Conservation (phyloP, 2,888 invertebrate species). For the Watsonalla cultraria region DNA sequence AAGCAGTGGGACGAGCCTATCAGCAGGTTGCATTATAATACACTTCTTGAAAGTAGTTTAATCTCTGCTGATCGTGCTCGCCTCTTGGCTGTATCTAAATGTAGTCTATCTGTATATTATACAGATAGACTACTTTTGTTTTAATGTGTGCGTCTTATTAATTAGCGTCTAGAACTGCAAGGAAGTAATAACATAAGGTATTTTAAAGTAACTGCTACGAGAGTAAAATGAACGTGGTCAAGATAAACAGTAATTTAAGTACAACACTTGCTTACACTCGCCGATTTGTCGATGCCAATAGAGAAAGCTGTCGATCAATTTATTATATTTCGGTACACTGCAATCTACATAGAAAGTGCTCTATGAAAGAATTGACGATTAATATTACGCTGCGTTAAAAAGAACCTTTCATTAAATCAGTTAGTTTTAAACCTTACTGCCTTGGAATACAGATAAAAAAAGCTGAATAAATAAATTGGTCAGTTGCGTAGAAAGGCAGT, state of each 20-base stretch:
- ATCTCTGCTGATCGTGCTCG: too few species aligned
- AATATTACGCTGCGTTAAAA: constrained; percentile 12
- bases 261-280: constrained; percentile 9
- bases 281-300: constrained; percentile 11
- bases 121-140: too few species aligned
- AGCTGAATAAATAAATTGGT: not conserved
- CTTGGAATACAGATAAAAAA: constrained; percentile 1
- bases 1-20: too few species aligned
- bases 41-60: too few species aligned
- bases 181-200: too few species aligned
- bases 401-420: not conserved
- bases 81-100: too few species aligned
- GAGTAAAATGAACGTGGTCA: too few species aligned
- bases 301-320: constrained; percentile 19
- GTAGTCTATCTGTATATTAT: too few species aligned
- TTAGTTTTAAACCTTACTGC: constrained; percentile 1
- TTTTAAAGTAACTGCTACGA: too few species aligned
- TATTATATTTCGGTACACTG: constrained; percentile 34
- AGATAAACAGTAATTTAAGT: not conserved
- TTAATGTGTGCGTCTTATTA: too few species aligned
- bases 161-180: too few species aligned
- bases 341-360: constrained; percentile 37
- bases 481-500: constrained; percentile 16
- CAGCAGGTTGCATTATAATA: too few species aligned
- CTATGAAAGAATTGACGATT: constrained; percentile 20